phyloP scores from a whole-genome alignment of 2,113 vertebrate genomes.

The Cyphomyrus discorhynchus region DNA sequence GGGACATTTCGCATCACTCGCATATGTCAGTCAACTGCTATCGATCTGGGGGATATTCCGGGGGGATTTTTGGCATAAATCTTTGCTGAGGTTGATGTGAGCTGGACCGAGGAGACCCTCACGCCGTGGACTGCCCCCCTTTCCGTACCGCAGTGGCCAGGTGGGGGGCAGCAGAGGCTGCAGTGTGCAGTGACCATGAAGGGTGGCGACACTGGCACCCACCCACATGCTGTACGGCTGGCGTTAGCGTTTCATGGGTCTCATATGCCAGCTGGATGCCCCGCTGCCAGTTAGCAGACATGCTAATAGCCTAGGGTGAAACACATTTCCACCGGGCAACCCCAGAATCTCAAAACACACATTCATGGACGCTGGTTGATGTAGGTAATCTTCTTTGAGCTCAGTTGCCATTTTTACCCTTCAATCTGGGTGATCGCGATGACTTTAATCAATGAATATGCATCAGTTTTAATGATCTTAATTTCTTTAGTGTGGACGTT shows the following conservation, averaged over 20 bases:
- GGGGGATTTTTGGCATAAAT: too few species aligned
- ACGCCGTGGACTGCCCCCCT: neutral
- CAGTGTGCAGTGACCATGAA: neutral
- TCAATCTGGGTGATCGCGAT: neutral
- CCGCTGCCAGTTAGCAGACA: neutral
- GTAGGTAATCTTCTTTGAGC: neutral
- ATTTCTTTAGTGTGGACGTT: neutral
- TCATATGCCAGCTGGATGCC: neutral
- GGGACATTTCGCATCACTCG: neutral
- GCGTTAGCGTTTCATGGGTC: neutral
- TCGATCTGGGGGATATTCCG: too few species aligned
- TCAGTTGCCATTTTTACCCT: neutral
- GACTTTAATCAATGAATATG: neutral
- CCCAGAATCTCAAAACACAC: neutral
- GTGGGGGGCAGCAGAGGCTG: neutral
- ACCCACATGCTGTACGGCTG: neutral
- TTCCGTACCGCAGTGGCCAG: neutral
- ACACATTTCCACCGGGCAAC: neutral
- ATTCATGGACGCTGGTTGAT: neutral
- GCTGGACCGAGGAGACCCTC: too few species aligned
- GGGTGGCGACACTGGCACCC: neutral
- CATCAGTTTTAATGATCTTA: neutral
- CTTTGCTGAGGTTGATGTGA: too few species aligned
- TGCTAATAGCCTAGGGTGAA: neutral
- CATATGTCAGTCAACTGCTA: neutral